phyloP scores from a whole-genome alignment of 2,888 invertebrate genomes.

The Hololepta plana region DNA sequence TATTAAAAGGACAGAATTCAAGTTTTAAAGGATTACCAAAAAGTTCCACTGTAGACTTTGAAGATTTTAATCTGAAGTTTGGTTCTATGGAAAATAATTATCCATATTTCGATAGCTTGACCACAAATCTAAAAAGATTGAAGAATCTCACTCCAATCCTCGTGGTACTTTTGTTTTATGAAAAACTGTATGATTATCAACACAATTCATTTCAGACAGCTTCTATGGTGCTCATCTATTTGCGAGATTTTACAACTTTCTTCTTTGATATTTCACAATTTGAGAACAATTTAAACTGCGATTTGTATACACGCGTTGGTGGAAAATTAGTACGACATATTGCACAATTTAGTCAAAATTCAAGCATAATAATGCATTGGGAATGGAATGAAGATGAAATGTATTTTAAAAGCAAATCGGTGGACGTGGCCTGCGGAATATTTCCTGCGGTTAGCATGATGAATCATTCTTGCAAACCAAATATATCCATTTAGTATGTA shows the following conservation, averaged over 20 bases:
- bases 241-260: constrained; percentile 44
- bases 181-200: constrained; percentile 5
- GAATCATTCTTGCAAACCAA: constrained; percentile 85
- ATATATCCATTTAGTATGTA: constrained; percentile 51
- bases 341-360: constrained; percentile 47
- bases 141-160: constrained; percentile 47
- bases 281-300: constrained; percentile 22
- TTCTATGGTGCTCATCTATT: constrained; percentile 43
- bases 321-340: constrained; percentile 55
- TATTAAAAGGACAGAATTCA: constrained; percentile 31
- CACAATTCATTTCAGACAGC: constrained; percentile 36
- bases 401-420: constrained; percentile 7
- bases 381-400: constrained; percentile 20
- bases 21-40: constrained; percentile 24
- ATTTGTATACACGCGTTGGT: constrained; percentile 29
- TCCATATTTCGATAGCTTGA: constrained; percentile 48
- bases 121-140: constrained; percentile 57
- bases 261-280: constrained; percentile 26
- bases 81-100: constrained; percentile 29
- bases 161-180: constrained; percentile 28
- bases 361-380: constrained; percentile 21
- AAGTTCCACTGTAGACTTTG: constrained; percentile 25
- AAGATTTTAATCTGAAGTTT: constrained; percentile 16
- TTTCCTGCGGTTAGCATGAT: constrained; percentile 77
- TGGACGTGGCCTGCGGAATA: constrained; percentile 50